These are phyloP conservation scores for Xenotilapia longispinis DNA, from an alignment of 2,113 vertebrate genomes.

Conservation along the genomic window DNA sequence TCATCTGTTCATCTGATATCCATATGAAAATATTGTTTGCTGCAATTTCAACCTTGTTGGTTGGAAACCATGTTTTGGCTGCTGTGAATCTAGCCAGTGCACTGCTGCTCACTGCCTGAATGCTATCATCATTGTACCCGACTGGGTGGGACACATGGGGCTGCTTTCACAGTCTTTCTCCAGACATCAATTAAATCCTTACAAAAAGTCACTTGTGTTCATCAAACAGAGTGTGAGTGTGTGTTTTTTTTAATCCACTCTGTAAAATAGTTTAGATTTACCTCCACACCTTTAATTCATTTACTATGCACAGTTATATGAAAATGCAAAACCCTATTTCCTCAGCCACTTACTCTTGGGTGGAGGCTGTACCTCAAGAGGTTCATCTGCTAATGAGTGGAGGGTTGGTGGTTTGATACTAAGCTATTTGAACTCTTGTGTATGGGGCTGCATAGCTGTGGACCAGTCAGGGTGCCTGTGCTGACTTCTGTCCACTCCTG, in stretches of 20 bases:
- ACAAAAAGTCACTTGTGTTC: not conserved
- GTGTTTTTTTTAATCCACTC: not conserved
- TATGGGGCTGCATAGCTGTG: not conserved
- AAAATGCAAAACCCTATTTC: not conserved
- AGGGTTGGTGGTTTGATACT: not conserved
- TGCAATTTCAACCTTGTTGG: not conserved
- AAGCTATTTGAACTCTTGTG: not conserved
- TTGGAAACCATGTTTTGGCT: not conserved
- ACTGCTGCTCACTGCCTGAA: not conserved
- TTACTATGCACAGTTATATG: not conserved
- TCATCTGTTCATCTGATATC: not conserved
- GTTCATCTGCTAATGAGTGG: not conserved
- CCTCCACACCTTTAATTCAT: not conserved
- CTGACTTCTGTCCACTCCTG: not conserved
- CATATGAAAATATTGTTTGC: not conserved
- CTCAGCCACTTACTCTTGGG: not conserved
- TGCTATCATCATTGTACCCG: not conserved
- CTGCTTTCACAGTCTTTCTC: not conserved
- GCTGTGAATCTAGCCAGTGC: not conserved
- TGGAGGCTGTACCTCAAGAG: not conserved
- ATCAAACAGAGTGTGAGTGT: not conserved
- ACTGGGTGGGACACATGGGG: not conserved
- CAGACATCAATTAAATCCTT: not conserved
- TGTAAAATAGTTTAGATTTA: not conserved
- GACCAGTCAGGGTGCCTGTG: not conserved